A percentile compares a stretch with the other conserved stretches of the same genome.
These are phyloP conservation scores for Periparus ater DNA, from an alignment of 2,797 vertebrate species.

Conservation along the genomic window DNA sequence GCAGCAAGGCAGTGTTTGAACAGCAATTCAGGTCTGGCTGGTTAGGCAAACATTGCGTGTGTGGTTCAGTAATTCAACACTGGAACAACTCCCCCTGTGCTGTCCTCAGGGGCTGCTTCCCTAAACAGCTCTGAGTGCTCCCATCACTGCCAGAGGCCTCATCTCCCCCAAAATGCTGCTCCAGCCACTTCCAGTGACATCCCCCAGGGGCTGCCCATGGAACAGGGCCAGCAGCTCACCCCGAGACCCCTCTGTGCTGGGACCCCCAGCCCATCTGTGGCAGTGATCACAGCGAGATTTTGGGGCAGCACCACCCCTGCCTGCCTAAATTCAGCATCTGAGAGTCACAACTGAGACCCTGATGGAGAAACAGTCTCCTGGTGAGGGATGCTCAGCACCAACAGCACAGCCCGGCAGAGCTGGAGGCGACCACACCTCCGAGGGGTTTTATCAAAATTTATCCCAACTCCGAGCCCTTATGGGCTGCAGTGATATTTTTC, in stretches of 20 bases:
- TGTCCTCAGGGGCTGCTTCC: background rate
- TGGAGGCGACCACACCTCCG: background rate
- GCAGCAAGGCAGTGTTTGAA: conserved; percentile 76
- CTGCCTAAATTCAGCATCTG: background rate
- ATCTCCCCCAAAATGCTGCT: background rate
- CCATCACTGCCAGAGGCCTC: background rate
- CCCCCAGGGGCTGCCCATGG: background rate
- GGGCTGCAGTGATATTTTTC: background rate
- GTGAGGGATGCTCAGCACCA: background rate
- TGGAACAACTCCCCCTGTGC: background rate
- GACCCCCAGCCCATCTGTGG: background rate
- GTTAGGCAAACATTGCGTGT: conserved; percentile 71
- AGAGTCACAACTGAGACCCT: background rate
- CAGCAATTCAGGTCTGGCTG: conserved; percentile 72
- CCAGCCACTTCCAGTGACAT: background rate
- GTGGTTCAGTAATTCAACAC: conserved; percentile 22
- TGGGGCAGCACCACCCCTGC: background rate
- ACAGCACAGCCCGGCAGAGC: background rate
- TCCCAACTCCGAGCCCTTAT: background rate
- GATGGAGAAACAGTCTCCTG: background rate
- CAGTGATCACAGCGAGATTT: rapidly evolving
- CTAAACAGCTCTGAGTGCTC: background rate
- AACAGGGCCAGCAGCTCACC: background rate
- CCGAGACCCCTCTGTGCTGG: background rate
- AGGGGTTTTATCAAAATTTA: background rate